phyloP scores from a whole-genome alignment of 2,113 vertebrate genomes.

The Poeciliopsis occidentalis region DNA sequence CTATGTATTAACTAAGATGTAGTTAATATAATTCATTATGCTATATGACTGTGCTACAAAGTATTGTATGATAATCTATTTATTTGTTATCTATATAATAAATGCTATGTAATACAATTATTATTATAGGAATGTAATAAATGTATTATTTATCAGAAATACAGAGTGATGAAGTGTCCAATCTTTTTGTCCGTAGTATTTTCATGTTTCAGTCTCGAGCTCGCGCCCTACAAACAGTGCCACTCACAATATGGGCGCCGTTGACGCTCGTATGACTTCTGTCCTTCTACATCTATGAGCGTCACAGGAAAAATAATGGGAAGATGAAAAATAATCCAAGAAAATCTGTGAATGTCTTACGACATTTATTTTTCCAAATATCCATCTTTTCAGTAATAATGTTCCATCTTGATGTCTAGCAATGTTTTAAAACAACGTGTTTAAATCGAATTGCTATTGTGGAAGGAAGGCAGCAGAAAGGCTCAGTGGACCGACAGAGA shows the following conservation, averaged over 20 bases:
- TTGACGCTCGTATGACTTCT: not conserved
- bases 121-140: no score
- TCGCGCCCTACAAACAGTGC: not conserved
- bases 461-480: not conserved
- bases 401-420: not conserved
- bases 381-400: not conserved
- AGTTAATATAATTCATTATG: no score
- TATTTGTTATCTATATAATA: no score
- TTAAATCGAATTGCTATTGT: not conserved
- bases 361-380: not conserved
- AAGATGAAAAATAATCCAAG: not conserved
- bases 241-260: not conserved
- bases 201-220: no score
- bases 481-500: not conserved
- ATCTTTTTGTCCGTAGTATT: no score
- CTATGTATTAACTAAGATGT: no score
- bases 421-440: not conserved
- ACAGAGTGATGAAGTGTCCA: no score
- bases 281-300: not conserved
- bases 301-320: not conserved
- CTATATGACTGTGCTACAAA: no score
- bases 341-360: not conserved
- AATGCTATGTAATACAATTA: no score
- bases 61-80: no score
- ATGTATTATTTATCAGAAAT: no score